A percentile compares a stretch with the other conserved stretches of the same genome.
phyloP scores from a whole-genome alignment of 2,888 invertebrate species.

The Acronicta psi region DNA sequence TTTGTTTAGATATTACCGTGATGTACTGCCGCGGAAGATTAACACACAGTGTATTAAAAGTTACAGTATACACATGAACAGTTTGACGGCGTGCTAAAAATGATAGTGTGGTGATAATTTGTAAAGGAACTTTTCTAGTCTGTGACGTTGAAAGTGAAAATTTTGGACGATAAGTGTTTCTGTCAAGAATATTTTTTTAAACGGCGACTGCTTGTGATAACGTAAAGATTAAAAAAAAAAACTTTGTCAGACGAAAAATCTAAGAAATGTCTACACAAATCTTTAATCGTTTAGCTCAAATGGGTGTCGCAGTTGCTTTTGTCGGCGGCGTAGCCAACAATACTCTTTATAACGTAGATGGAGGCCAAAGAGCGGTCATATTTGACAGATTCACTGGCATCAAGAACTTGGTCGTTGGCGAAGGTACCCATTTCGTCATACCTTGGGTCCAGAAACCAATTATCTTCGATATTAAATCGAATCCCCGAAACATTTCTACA shows the following conservation, averaged over 20 bases:
- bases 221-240: no score
- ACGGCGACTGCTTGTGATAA: no score
- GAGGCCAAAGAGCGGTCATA: conserved; percentile 97
- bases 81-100: conserved; percentile 3
- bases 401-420: conserved; percentile 95
- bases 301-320: conserved; percentile 38
- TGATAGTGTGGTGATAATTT: conserved; percentile 1
- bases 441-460: conserved; percentile 98
- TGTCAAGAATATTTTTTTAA: neutral
- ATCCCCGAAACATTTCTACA: conserved; percentile 97
- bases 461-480: conserved; percentile 96
- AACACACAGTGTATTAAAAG: conserved; percentile 8
- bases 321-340: conserved; percentile 42
- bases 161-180: neutral
- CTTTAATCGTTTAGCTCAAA: conserved; percentile 45
- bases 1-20: conserved; percentile 1
- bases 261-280: conserved; percentile 31
- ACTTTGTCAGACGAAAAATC: neutral
- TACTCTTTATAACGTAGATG: conserved; percentile 50
- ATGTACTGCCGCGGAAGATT: conserved; percentile 34
- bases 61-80: neutral
- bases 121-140: conserved; percentile 1
- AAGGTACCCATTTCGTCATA: conserved; percentile 98
- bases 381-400: conserved; percentile 98
- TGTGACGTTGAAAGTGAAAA: conserved; percentile 1